These are phyloP conservation scores for Chlorocebus sabaeus DNA, from an alignment of 2,113 vertebrate genomes.

Conservation along the genomic window DNA sequence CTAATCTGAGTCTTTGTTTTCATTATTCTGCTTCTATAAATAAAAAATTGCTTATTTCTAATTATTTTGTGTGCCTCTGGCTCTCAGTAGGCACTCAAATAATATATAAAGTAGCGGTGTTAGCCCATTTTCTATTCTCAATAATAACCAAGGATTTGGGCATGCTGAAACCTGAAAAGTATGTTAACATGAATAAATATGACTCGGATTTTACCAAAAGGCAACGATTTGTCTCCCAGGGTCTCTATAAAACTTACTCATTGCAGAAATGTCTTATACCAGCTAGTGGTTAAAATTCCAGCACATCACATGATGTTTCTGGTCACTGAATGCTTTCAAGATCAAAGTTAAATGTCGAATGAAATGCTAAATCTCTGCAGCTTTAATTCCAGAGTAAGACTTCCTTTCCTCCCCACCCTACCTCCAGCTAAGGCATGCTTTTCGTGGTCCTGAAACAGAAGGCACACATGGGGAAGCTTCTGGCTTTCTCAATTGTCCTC, in stretches of 20 bases:
- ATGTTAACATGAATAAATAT: not conserved
- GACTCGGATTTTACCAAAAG: not conserved
- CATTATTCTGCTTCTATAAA: not conserved
- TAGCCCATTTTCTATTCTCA: not conserved
- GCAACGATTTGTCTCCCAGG: fast-evolving
- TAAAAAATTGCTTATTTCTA: not conserved
- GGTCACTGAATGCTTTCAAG: fast-evolving
- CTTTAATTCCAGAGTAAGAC: too few relatives aligned
- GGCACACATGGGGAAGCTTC: fast-evolving
- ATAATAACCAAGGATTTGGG: too few relatives aligned
- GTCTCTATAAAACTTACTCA: not conserved
- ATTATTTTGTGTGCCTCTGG: not conserved
- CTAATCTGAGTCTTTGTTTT: not conserved
- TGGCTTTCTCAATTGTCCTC: fast-evolving
- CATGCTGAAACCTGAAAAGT: not conserved
- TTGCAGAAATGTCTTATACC: not conserved
- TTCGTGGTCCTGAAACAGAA: too few relatives aligned
- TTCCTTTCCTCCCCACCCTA: not conserved
- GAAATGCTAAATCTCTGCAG: not conserved
- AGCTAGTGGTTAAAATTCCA: too few relatives aligned
- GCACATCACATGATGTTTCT: fast-evolving
- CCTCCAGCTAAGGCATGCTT: fast-evolving
- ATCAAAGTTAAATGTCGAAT: not conserved
- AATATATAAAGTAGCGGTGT: fast-evolving
- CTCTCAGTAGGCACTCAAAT: too few relatives aligned